Conservation (phyloP, 2,888 invertebrate genomes). For the Tethea ocularis region DNA sequence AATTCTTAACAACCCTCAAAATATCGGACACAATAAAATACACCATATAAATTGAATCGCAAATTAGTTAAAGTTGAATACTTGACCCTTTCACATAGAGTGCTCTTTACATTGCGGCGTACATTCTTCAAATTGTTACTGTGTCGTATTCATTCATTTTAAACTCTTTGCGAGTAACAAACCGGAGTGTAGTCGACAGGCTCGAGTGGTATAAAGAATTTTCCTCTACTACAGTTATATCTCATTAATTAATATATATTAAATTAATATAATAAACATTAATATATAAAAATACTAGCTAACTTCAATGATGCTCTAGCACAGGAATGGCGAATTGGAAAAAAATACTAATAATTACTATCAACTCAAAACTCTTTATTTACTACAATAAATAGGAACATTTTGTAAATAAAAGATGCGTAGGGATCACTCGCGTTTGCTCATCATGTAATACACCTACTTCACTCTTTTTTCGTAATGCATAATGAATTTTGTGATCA, state of each 20-base stretch:
- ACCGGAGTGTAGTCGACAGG: conserved; percentile 2
- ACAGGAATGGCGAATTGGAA: too few relatives aligned
- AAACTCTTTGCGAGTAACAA: conserved; percentile 5
- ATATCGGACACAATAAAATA: not conserved
- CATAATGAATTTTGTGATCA: too few relatives aligned
- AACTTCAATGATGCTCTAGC: too few relatives aligned
- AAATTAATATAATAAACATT: too few relatives aligned
- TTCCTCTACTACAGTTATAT: not conserved
- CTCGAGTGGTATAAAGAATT: conserved; percentile 6
- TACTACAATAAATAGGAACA: too few relatives aligned
- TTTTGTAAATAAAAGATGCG: too few relatives aligned
- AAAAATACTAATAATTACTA: too few relatives aligned
- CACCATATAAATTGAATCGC: not conserved
- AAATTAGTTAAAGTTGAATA: not conserved
- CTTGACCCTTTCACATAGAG: not conserved
- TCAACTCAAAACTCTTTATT: too few relatives aligned
- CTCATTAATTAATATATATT: not conserved
- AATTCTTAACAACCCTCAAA: not conserved
- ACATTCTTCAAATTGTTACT: conserved; percentile 5
- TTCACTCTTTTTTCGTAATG: too few relatives aligned
- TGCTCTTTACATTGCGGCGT: conserved; percentile 3
- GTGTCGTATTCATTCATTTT: conserved; percentile 9
- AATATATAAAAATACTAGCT: too few relatives aligned
- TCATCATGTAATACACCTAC: too few relatives aligned
- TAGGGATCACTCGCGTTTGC: too few relatives aligned